Evolutionary conservation across 2,888 invertebrate genomes (phyloP).

Genomic region (Anoplius nigerrimus): DNA sequence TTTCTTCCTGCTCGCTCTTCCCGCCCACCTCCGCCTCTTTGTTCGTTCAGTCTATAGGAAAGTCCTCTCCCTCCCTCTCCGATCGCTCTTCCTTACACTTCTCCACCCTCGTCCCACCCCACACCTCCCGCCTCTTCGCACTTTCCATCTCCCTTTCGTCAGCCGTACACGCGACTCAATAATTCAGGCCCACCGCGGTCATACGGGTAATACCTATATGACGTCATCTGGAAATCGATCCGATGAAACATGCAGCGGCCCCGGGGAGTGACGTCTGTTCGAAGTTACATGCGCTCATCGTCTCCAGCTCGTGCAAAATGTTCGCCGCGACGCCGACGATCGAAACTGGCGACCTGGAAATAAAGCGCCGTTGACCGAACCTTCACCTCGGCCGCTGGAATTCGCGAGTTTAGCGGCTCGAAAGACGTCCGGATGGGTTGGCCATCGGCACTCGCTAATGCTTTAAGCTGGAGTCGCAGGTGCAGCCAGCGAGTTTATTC

Average conservation of each 20-base stretch:
- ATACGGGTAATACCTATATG: constrained; percentile 59
- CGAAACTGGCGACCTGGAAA: constrained; percentile 32
- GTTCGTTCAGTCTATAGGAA: too few species aligned
- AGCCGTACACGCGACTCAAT: constrained; percentile 46
- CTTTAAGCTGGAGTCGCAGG: too few species aligned
- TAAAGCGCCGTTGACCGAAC: not conserved
- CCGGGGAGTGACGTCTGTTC: constrained; percentile 61
- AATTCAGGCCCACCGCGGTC: constrained; percentile 44
- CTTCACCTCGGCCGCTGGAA: too few species aligned
- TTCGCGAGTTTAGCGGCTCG: too few species aligned
- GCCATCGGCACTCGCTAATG: too few species aligned
- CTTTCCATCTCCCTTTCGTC: not conserved
- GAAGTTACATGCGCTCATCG: constrained; percentile 51
- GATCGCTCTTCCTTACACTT: too few species aligned
- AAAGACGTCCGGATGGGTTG: too few species aligned
- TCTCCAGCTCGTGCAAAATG: constrained; percentile 18
- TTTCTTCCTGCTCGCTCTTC: too few species aligned
- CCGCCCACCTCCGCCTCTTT: too few species aligned
- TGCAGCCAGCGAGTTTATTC: too few species aligned
- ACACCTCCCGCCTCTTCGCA: not conserved
- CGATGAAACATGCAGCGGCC: constrained; percentile 64
- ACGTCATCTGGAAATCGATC: constrained; percentile 68
- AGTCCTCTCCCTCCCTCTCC: too few species aligned
- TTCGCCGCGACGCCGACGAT: constrained; percentile 33
- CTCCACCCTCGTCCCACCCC: too few species aligned